Percentiles rank a stretch among this genome's conserved stretches.
phyloP scores from a whole-genome alignment of 2,888 invertebrate genomes.

The Caenorhabditis panamensis region DNA sequence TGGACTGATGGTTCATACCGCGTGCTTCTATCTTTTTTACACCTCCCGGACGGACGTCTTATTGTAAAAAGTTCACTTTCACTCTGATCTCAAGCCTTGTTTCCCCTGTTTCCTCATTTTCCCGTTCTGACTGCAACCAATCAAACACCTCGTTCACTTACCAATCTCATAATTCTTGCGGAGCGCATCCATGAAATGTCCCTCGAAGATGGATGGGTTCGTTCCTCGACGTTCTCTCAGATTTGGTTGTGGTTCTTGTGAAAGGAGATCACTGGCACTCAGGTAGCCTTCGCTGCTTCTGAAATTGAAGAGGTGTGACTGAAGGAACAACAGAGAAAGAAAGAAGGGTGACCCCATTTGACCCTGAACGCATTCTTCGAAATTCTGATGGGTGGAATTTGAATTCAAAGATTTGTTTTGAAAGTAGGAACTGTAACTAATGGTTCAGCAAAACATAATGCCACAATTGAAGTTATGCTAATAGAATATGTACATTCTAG shows the following conservation, averaged over 20 bases:
- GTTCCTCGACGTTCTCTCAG: constrained; percentile 40
- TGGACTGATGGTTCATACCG: neutral
- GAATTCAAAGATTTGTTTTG: neutral
- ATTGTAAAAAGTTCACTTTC: constrained; percentile 5
- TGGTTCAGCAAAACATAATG: neutral
- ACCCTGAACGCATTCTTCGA: neutral
- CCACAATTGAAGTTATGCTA: neutral
- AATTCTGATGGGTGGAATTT: neutral
- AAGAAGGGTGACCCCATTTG: neutral
- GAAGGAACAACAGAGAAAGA: neutral
- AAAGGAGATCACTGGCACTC: constrained; percentile 42
- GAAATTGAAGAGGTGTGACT: constrained; percentile 19
- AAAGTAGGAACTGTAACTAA: neutral
- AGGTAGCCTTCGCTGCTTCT: constrained; percentile 60
- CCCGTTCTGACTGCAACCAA: constrained; percentile 1
- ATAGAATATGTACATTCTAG: neutral
- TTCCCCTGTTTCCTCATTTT: neutral
- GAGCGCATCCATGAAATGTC: constrained; percentile 49
- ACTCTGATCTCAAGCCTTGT: neutral
- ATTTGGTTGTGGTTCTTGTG: constrained; percentile 28
- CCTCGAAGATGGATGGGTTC: constrained; percentile 55
- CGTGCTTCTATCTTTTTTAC: neutral
- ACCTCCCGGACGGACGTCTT: neutral
- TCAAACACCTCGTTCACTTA: constrained; percentile 9
- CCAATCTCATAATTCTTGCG: constrained; percentile 43